Percentiles rank a stretch among this genome's conserved stretches.
phyloP scores from a whole-genome alignment of 2,797 vertebrate genomes.

The Aldrovandia affinis region DNA sequence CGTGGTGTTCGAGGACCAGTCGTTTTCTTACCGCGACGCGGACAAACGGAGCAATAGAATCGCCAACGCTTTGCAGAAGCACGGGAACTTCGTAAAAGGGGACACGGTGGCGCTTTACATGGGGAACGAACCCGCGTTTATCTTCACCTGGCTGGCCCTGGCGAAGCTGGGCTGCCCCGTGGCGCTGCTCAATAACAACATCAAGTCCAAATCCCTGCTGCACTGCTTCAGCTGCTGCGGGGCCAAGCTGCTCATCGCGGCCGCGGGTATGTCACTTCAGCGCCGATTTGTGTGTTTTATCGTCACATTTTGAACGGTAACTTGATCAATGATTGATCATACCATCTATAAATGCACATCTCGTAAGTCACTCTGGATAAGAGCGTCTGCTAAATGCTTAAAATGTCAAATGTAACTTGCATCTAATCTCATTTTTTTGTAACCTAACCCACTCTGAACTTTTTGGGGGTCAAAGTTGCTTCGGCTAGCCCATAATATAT shows the following conservation, averaged over 20 bases:
- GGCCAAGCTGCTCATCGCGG: conserved; percentile 76
- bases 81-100: conserved; percentile 63
- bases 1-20: conserved; percentile 69
- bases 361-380: no score
- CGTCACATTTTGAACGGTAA: neutral
- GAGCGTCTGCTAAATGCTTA: no score
- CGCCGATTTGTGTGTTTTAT: neutral
- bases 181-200: conserved; percentile 82
- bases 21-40: conserved; percentile 64
- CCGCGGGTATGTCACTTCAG: conserved; percentile 71
- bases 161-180: conserved; percentile 81
- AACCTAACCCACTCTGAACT: no score
- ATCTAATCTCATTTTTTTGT: no score
- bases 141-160: conserved; percentile 83
- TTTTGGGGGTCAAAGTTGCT: no score
- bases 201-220: conserved; percentile 75
- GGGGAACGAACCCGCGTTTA: conserved; percentile 81
- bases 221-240: conserved; percentile 78
- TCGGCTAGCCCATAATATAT: no score
- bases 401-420: no score
- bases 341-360: no score
- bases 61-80: conserved; percentile 72
- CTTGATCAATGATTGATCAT: neutral
- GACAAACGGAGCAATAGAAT: conserved; percentile 74
- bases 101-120: conserved; percentile 80